Conservation (phyloP, 2,797 vertebrate species). For the Galago senegalensis region DNA sequence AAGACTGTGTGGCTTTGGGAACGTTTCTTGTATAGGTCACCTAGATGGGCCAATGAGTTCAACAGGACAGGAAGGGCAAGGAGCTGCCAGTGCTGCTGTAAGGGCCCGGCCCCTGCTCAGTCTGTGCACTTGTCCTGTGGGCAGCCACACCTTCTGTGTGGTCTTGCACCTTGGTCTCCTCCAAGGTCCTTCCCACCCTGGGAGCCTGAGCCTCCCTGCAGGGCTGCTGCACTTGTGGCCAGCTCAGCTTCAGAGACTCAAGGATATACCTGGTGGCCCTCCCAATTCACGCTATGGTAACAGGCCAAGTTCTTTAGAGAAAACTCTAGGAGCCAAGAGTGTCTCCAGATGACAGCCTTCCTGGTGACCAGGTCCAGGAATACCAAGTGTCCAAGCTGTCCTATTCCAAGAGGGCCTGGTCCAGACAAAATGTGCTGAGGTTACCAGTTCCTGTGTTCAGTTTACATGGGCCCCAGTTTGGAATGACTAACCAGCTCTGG, state of each 20-base stretch:
- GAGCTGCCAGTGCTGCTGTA: too few species aligned
- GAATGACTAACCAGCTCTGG: too few species aligned
- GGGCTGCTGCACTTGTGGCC: background rate
- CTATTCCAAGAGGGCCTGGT: too few species aligned
- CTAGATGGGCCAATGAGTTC: too few species aligned
- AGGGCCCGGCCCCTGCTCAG: background rate
- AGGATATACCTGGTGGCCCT: background rate
- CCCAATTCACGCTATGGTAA: too few species aligned
- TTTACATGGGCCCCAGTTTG: background rate
- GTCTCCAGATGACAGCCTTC: background rate
- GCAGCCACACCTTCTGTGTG: background rate
- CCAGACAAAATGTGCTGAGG: background rate
- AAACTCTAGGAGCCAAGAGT: background rate
- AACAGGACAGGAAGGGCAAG: background rate
- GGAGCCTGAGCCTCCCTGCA: background rate
- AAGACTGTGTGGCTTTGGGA: background rate
- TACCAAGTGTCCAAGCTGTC: background rate
- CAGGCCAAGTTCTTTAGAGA: background rate
- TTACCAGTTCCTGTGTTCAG: background rate
- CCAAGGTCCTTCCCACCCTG: background rate
- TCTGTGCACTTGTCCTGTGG: background rate
- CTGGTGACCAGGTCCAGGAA: background rate
- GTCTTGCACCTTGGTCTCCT: background rate
- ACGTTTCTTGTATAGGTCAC: background rate
- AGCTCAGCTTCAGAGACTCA: background rate